These are phyloP conservation scores for Choreutis nemorana DNA, from an alignment of 2,888 invertebrate genomes.

Conservation along the genomic window DNA sequence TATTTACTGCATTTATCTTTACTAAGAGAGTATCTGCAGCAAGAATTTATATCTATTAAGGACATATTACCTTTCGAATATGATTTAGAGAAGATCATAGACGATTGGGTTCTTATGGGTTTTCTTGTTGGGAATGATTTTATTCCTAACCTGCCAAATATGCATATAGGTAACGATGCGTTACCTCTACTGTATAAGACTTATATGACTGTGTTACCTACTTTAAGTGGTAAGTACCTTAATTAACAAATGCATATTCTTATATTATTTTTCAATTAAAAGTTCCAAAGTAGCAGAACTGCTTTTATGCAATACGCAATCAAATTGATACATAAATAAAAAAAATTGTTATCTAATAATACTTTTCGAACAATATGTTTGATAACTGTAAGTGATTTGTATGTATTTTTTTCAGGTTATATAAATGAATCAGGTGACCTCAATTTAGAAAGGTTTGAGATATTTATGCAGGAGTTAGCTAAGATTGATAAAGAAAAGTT, in stretches of 20 bases:
- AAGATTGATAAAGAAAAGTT: conserved; percentile 79
- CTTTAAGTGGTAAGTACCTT: conserved; percentile 75
- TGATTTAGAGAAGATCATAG: conserved; percentile 90
- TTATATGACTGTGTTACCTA: conserved; percentile 87
- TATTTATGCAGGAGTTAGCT: conserved; percentile 79
- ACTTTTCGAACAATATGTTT: background rate
- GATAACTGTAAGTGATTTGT: conserved; percentile 1
- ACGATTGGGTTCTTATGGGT: conserved; percentile 98
- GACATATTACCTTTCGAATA: conserved; percentile 75
- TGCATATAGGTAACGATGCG: conserved; percentile 93
- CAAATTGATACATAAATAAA: background rate
- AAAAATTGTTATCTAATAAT: background rate
- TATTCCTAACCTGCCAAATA: conserved; percentile 93
- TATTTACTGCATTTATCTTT: conserved; percentile 92
- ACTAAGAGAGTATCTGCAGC: conserved; percentile 89
- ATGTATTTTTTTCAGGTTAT: conserved; percentile 72
- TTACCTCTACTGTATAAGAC: conserved; percentile 86
- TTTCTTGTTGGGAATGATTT: conserved; percentile 98
- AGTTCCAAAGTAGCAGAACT: background rate
- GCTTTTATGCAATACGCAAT: background rate
- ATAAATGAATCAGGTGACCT: conserved; percentile 90
- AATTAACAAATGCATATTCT: background rate
- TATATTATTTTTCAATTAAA: background rate
- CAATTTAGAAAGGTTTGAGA: conserved; percentile 84
- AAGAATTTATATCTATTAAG: conserved; percentile 84